phyloP scores from a whole-genome alignment of 2,113 vertebrate species.

The Fukomys damarensis region DNA sequence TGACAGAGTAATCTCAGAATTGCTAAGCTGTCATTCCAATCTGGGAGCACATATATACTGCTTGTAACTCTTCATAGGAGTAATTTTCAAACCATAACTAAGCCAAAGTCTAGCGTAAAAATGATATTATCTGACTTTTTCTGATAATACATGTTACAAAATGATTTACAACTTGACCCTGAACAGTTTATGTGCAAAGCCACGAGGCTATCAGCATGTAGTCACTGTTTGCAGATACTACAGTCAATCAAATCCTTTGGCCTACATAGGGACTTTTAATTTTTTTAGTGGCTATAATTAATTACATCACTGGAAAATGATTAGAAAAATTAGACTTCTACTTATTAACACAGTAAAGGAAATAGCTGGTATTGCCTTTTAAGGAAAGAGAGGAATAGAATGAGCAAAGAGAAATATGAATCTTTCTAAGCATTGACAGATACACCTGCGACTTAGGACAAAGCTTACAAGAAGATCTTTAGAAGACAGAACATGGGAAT shows the following conservation, averaged over 20 bases:
- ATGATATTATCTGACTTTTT: conserved; percentile 58
- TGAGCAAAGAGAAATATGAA: background rate
- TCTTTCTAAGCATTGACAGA: background rate
- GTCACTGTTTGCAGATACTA: background rate
- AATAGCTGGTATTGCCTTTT: background rate
- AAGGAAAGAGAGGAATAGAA: background rate
- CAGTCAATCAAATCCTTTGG: background rate
- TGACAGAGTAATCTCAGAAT: background rate
- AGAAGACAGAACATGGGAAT: background rate
- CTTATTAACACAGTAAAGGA: conserved; percentile 4
- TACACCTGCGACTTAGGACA: background rate
- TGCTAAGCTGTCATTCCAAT: background rate
- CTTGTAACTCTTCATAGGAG: background rate
- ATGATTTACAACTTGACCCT: background rate
- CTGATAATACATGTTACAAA: conserved; percentile 50
- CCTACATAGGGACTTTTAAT: conserved; percentile 38
- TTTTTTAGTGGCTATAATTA: background rate
- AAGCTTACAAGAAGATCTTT: background rate
- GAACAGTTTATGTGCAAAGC: background rate
- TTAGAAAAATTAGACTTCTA: background rate
- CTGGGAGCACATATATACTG: background rate
- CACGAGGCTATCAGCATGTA: background rate
- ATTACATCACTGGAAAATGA: background rate
- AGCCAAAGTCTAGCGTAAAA: conserved; percentile 67
- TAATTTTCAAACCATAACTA: conserved; percentile 67